phyloP scores from a whole-genome alignment of 64 coral and sea anemone genomes.

The Orbicella faveolata region DNA sequence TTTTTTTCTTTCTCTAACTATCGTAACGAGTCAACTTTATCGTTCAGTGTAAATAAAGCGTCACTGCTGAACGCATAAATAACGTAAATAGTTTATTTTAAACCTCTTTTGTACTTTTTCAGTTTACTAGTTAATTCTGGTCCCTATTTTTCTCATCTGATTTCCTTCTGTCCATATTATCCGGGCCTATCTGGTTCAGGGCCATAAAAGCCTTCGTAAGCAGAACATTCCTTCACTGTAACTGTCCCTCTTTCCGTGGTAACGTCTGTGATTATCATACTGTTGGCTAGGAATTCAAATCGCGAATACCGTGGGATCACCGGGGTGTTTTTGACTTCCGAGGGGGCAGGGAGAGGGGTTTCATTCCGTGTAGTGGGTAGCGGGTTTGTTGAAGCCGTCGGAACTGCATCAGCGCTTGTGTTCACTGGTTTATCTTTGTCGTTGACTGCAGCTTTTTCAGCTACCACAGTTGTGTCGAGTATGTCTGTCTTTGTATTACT shows the following conservation, averaged over 20 bases:
- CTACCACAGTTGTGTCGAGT: not conserved
- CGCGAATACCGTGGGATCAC: constrained; percentile 73
- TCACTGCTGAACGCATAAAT: constrained; percentile 20
- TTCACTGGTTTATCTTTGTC: constrained; percentile 4
- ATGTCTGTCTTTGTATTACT: not conserved
- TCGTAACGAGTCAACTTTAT: not conserved
- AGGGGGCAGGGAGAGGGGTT: not conserved
- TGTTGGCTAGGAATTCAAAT: constrained; percentile 92
- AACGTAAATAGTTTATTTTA: constrained; percentile 2
- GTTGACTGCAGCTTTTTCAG: not conserved
- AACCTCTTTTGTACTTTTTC: no score
- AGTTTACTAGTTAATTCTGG: no score
- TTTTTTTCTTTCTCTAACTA: not conserved
- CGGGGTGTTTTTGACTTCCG: constrained; percentile 48
- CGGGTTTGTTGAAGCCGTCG: not conserved
- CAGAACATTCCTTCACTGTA: constrained; percentile 93
- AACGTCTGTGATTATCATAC: constrained; percentile 95
- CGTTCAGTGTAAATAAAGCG: constrained; percentile 18
- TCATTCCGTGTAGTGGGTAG: not conserved
- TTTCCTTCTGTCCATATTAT: constrained; percentile 8
- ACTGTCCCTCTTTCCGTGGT: constrained; percentile 94
- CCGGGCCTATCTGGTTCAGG: constrained; percentile 66
- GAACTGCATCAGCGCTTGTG: not conserved
- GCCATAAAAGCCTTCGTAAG: constrained; percentile 93
- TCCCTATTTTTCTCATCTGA: not conserved